Base-by-base conservation (phyloP, 2,888 invertebrate genomes). In the Trissoscelio sp. region DNA sequence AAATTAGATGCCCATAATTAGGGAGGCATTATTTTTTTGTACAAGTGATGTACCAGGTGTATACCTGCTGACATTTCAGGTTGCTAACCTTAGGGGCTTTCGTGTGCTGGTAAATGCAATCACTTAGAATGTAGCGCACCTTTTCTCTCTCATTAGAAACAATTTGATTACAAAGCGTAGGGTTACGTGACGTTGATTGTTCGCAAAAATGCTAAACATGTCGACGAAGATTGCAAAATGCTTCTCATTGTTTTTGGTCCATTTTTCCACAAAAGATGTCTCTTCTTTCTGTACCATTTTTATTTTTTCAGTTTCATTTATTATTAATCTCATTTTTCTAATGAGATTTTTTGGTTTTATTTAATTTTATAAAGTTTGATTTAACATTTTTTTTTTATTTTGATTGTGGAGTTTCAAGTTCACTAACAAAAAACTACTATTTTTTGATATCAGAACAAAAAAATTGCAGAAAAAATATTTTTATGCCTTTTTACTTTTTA, bases 111-210 rank as follows among this genome's bases (percentile, higher is more conserved):
- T 51, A 46, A 81, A 69, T 67, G 74, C 69, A 74, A 64, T 74
- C 74, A 20, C 62, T 74, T 69, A 80, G 79, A 80, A 74, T 69
- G 73, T 73, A 81, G 81, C 81, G 62, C 73, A 58, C 73, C 67
- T 78, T 78, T 81, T 81, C 78, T 78, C 78, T 73, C 81, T 77
- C 81, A 81, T 81, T 81, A 81, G 67, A 67, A 78, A 78, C 73
- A 73, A 81, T 81, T 81, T 81, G 81, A 78, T 78, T 81, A 78
- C 78, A 78, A 81, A 81, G 81, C 67, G 64, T 69, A 44, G 64
- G 62, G 64, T 81, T 77, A 77, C 77, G 77, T 69, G 67, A 67
- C 55, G 81, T 66, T 73, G 72, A 81, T 77, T 75, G 81, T 81
- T 69, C 67, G 31, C 62, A 72, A 81, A 81, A 77, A 81, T 77